Conservation (phyloP, 2,113 vertebrate species). For the Ammospiza caudacuta region DNA sequence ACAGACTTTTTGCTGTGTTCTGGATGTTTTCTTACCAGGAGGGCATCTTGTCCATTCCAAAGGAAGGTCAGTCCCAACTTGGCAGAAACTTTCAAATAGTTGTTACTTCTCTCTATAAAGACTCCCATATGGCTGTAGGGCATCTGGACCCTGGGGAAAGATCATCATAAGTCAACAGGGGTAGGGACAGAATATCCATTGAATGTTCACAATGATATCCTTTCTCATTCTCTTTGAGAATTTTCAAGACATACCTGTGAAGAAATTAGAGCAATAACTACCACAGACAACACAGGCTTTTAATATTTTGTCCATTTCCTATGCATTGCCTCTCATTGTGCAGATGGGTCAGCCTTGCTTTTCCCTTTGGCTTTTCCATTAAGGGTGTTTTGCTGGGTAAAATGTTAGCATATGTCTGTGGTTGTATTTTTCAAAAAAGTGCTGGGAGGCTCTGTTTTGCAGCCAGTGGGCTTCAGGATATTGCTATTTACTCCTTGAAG, state of each 20-base stretch:
- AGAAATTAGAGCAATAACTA: background rate
- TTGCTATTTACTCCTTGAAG: background rate
- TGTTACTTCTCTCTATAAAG: constrained; percentile 73
- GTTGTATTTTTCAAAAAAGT: background rate
- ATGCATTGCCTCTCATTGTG: background rate
- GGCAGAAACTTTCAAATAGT: constrained; percentile 77
- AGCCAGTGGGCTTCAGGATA: background rate
- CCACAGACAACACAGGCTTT: background rate
- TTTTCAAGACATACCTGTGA: background rate
- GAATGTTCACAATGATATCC: background rate
- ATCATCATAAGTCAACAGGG: background rate
- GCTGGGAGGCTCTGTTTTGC: background rate
- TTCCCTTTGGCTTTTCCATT: background rate
- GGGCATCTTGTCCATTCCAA: constrained; percentile 82
- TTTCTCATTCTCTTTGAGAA: background rate
- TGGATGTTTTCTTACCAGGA: constrained; percentile 73
- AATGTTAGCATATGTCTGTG: background rate
- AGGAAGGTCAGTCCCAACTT: constrained; percentile 80
- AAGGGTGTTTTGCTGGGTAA: background rate
- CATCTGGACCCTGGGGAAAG: constrained; percentile 71
- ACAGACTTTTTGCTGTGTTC: background rate
- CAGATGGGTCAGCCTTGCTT: background rate
- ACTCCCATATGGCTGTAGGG: constrained; percentile 82
- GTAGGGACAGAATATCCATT: background rate
- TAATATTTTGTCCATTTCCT: background rate